Evolutionary conservation across 2,113 vertebrate species (phyloP).

Genomic region (Malurus alboscapulatus): DNA sequence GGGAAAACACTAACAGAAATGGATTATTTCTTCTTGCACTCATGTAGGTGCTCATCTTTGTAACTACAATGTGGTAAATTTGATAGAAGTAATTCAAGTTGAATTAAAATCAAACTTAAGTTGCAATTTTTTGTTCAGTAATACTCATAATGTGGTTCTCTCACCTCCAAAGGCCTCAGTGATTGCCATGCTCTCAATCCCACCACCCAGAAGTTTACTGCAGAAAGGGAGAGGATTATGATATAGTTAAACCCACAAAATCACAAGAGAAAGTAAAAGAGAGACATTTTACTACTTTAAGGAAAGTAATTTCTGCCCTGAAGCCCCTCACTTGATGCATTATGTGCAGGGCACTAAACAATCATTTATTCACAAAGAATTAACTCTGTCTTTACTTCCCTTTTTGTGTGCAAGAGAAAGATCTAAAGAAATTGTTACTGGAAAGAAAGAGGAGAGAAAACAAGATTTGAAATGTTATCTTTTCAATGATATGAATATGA

Average conservation of each 20-base stretch:
- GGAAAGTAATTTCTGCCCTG: neutral
- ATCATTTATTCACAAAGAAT: neutral
- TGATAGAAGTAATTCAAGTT: neutral
- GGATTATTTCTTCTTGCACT: neutral
- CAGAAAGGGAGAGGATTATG: slow-evolving; percentile 38
- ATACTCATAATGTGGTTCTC: neutral
- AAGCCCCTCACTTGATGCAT: neutral
- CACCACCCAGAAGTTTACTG: slow-evolving; percentile 95
- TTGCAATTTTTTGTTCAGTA: neutral
- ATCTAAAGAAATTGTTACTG: neutral
- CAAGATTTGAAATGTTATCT: neutral
- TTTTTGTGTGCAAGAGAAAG: neutral
- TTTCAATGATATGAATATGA: too few species aligned
- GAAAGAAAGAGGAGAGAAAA: neutral
- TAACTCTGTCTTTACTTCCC: neutral
- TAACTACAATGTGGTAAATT: neutral
- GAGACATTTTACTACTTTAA: neutral
- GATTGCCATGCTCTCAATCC: slow-evolving; percentile 98
- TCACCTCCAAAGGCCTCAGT: slow-evolving; percentile 98
- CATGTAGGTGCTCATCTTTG: neutral
- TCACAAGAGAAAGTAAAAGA: neutral
- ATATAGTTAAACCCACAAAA: neutral
- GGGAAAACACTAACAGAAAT: neutral
- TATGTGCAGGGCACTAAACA: neutral
- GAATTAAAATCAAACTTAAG: neutral